Evolutionary conservation across 2,113 vertebrate genomes (phyloP).

Genomic region (Colinus virginianus): DNA sequence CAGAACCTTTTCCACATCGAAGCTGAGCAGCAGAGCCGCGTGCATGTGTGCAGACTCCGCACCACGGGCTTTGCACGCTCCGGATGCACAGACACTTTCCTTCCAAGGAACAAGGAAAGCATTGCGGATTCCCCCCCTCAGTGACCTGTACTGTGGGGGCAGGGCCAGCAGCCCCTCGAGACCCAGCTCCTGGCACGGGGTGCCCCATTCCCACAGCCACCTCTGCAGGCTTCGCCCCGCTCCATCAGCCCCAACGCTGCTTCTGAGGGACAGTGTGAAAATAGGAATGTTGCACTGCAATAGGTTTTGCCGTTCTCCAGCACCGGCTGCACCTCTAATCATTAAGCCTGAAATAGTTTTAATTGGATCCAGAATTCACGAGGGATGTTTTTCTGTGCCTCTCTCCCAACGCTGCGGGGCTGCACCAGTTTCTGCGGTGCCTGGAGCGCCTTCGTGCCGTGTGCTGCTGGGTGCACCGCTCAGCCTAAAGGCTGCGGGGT

Average conservation of each 20-base stretch:
- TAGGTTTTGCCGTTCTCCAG: not conserved
- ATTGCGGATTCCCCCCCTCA: not conserved
- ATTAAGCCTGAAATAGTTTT: constrained; percentile 43
- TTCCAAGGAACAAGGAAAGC: not conserved
- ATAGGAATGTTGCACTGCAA: not conserved
- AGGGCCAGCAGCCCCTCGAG: not conserved
- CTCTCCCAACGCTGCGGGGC: not conserved
- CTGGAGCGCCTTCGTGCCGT: accelerated
- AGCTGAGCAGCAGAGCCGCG: accelerated
- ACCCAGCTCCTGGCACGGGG: not conserved
- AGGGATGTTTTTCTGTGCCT: not conserved
- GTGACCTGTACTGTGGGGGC: not conserved
- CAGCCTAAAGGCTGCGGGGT: not conserved
- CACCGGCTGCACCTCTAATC: not conserved
- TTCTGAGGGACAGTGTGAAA: not conserved
- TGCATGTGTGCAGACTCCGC: not conserved
- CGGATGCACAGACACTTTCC: not conserved
- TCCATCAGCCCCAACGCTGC: accelerated
- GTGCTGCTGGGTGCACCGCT: not conserved
- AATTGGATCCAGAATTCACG: constrained; percentile 32
- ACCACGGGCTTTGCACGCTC: not conserved
- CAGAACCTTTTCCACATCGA: not conserved
- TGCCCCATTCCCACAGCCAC: accelerated
- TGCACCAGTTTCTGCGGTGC: not conserved
- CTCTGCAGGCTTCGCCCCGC: not conserved